These are phyloP conservation scores for Oscheius sp. DNA, from an alignment of 2,888 invertebrate genomes.

Conservation along the genomic window DNA sequence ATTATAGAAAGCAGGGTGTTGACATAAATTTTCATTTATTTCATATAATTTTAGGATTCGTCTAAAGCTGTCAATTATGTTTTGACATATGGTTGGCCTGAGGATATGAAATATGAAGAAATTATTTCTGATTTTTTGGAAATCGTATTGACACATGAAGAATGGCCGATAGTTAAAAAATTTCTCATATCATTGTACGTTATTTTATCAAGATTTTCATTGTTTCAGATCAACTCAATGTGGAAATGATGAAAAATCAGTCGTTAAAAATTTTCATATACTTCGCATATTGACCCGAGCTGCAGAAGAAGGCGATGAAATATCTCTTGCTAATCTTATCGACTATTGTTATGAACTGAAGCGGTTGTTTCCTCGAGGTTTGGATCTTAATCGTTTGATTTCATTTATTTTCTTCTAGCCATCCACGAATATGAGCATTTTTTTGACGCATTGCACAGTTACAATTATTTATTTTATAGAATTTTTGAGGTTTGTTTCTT, in stretches of 20 bases:
- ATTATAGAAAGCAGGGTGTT: slow-evolving; percentile 30
- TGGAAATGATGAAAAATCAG: slow-evolving; percentile 40
- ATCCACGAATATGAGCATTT: slow-evolving; percentile 46
- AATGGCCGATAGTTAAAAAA: slow-evolving; percentile 52
- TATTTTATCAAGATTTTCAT: background rate
- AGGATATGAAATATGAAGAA: slow-evolving; percentile 54
- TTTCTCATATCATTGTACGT: slow-evolving; percentile 52
- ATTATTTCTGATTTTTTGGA: slow-evolving; percentile 51
- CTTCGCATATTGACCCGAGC: slow-evolving; percentile 45
- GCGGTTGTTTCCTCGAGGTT: slow-evolving; percentile 60
- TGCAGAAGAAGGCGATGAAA: slow-evolving; percentile 40
- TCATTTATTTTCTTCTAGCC: slow-evolving; percentile 40
- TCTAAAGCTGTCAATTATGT: slow-evolving; percentile 48
- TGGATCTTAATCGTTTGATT: slow-evolving; percentile 4
- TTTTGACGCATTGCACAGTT: slow-evolving; percentile 52
- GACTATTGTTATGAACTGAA: slow-evolving; percentile 62
- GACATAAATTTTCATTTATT: slow-evolving; percentile 3
- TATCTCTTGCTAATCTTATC: slow-evolving; percentile 46
- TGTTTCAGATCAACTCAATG: slow-evolving; percentile 24
- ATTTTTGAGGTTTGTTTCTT: slow-evolving; percentile 44
- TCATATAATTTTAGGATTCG: slow-evolving; percentile 44
- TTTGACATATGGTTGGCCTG: slow-evolving; percentile 54
- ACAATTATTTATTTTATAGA: slow-evolving; percentile 47
- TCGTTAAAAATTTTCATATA: slow-evolving; percentile 57
- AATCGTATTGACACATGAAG: slow-evolving; percentile 57